Evolutionary conservation across 2,797 vertebrate genomes (phyloP).

Genomic region (Sandelia bainsii): DNA sequence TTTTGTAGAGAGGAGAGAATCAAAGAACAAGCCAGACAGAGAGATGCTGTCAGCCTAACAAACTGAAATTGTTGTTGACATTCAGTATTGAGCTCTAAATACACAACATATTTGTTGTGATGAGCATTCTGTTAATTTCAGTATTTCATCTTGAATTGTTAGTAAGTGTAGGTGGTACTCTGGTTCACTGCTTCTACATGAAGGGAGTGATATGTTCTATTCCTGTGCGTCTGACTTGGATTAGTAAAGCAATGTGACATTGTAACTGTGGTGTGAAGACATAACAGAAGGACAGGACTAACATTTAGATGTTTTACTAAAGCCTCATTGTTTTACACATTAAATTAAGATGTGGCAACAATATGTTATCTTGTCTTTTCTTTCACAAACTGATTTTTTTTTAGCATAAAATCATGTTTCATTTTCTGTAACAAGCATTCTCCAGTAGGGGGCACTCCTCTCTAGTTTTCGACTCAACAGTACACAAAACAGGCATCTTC

Average conservation of each 20-base stretch:
- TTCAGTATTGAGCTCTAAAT: conserved; percentile 11
- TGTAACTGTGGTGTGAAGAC: conserved; percentile 27
- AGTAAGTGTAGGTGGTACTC: conserved; percentile 7
- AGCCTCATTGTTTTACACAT: conserved; percentile 61
- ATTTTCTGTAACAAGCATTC: neutral
- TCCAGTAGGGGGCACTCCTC: conserved; percentile 68
- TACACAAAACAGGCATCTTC: conserved; percentile 34
- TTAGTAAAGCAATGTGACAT: conserved; percentile 26
- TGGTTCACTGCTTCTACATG: conserved; percentile 17
- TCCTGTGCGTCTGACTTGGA: conserved; percentile 23
- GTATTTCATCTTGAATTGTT: conserved; percentile 41
- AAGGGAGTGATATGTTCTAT: conserved; percentile 30
- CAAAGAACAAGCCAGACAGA: conserved; percentile 61
- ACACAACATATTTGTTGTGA: conserved; percentile 26
- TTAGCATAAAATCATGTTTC: neutral
- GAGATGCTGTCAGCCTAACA: conserved; percentile 79
- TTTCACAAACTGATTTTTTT: neutral
- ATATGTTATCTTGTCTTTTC: conserved; percentile 10
- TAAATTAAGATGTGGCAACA: conserved; percentile 64
- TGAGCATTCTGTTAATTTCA: conserved; percentile 20
- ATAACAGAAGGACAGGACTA: conserved; percentile 2
- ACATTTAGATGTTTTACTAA: conserved; percentile 72
- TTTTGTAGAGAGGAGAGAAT: conserved; percentile 72
- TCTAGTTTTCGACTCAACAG: neutral
- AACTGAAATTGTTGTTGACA: conserved; percentile 25